Evolutionary conservation across 1,140 invertebrate species (phyloP).

Genomic region (Aphidius ervi): DNA sequence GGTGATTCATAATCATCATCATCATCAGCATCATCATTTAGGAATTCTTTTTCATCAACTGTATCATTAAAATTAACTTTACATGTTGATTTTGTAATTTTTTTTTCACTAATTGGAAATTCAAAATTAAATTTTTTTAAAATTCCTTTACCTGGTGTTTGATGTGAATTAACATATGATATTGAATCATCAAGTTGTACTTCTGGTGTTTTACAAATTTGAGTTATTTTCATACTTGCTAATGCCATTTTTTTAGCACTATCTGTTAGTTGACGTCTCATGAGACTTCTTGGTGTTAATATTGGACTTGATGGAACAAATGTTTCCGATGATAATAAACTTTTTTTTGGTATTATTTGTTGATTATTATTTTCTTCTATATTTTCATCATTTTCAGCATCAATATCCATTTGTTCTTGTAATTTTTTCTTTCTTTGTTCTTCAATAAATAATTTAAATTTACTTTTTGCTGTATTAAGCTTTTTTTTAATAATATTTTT

Average conservation of each 20-base stretch:
- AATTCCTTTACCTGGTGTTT: conserved; percentile 44
- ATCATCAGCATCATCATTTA: conserved; percentile 25
- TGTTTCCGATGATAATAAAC: not conserved
- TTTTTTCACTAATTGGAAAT: conserved; percentile 2
- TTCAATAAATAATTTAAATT: conserved; percentile 37
- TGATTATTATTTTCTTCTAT: not conserved
- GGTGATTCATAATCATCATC: not conserved
- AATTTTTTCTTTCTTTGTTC: conserved; percentile 36
- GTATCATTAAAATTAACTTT: conserved; percentile 34
- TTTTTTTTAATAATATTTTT: conserved; percentile 3
- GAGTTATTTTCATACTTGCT: conserved; percentile 38
- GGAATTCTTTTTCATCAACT: conserved; percentile 25
- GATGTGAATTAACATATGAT: conserved; percentile 41
- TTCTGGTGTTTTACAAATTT: conserved; percentile 40
- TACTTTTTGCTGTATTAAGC: conserved; percentile 23
- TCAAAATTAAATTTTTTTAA: conserved; percentile 35
- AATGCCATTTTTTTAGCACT: conserved; percentile 18
- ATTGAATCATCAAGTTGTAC: conserved; percentile 40
- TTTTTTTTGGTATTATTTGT: not conserved
- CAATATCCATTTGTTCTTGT: not conserved
- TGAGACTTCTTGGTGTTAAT: not conserved
- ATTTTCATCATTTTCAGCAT: conserved; percentile 15
- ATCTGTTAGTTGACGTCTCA: conserved; percentile 23
- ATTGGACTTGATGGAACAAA: not conserved
- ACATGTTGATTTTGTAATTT: conserved; percentile 23